phyloP scores from a whole-genome alignment of 2,888 invertebrate species.

The Stegophylla sp. region DNA sequence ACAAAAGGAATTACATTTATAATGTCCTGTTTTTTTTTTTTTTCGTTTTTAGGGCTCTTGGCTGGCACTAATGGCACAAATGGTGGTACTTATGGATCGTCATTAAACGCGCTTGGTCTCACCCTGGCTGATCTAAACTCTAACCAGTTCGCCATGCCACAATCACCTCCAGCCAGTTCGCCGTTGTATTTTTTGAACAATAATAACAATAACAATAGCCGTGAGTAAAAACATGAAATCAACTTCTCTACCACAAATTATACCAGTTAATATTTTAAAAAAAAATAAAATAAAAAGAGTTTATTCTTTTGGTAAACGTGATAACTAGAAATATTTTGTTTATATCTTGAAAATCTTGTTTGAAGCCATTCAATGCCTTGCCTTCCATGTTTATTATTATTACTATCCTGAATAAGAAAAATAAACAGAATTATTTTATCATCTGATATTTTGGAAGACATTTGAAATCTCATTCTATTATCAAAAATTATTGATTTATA shows the following conservation, averaged over 20 bases:
- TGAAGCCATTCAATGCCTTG: background rate
- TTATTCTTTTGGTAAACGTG: conserved; percentile 36
- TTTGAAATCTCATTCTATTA: background rate
- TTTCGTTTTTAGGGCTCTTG: conserved; percentile 15
- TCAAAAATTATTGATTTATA: too few species aligned
- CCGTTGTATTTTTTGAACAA: conserved; percentile 52
- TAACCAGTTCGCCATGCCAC: conserved; percentile 50
- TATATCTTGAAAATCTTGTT: background rate
- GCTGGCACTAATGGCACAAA: conserved; percentile 35
- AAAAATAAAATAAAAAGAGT: background rate
- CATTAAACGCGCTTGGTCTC: conserved; percentile 51
- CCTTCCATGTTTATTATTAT: too few species aligned
- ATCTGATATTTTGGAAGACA: conserved; percentile 1
- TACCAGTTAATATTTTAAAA: background rate
- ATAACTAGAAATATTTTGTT: background rate
- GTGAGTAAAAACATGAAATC: conserved; percentile 21
- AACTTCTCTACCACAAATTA: background rate
- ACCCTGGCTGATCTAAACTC: conserved; percentile 47
- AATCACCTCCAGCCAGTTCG: conserved; percentile 52
- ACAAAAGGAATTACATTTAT: background rate
- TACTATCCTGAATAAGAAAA: too few species aligned
- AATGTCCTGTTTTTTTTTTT: background rate
- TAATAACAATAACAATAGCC: conserved; percentile 48
- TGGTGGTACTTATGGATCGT: conserved; percentile 40
- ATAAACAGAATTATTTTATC: background rate